Evolutionary conservation across 53 echinoderm and acorn worm species (phyloP), one percentile per base, ranked within the genome.

Genomic region (Echinarachnius parma): DNA sequence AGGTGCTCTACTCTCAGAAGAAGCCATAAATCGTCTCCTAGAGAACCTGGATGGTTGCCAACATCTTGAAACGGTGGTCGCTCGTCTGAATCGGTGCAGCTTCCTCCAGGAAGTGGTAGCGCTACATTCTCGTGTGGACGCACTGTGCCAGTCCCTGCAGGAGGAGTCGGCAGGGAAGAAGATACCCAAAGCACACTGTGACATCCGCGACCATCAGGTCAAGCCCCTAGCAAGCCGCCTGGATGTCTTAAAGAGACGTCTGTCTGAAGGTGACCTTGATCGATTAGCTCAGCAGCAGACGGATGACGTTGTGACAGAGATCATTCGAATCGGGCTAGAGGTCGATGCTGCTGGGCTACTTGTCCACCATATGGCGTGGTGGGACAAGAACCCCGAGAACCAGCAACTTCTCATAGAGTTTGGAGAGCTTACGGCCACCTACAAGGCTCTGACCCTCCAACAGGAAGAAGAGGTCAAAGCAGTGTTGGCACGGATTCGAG

Each of bases 281-380:
- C 67, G 67, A 13, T 67, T 66, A 30, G 50, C 67, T 9, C 48
- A 67, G 50, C 67, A 67, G 21, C 67, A 67, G 21, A 49, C 31
- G 28, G 49, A 67, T 4, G 67, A 67, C 49, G 32, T 33, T 7
- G 10, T 67, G 20, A 19, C 48, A 16, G 67, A 67, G 13, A 32
- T 67, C 28, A 48, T 67, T 19, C 67, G 67, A 21, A 4, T 49
- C 21, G 49, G 48, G 27, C n/a, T 48, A 31, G 67, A 67, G 31
- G 28, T 28, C 13, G 67, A 67, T 22, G 48, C 50, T 19, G 67
- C 67, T n/a, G 48, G 18, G 4, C 50, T 67, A 3, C 48, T 67
- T 3, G 21, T 49, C 50, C n/a, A 22, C 9, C 19, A 67, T 31
- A n/a, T 67, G 20, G 21, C 49, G 3, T 67, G 67, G 67, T 67